phyloP scores from a whole-genome alignment of 2,888 invertebrate genomes.

The Bibio marci region DNA sequence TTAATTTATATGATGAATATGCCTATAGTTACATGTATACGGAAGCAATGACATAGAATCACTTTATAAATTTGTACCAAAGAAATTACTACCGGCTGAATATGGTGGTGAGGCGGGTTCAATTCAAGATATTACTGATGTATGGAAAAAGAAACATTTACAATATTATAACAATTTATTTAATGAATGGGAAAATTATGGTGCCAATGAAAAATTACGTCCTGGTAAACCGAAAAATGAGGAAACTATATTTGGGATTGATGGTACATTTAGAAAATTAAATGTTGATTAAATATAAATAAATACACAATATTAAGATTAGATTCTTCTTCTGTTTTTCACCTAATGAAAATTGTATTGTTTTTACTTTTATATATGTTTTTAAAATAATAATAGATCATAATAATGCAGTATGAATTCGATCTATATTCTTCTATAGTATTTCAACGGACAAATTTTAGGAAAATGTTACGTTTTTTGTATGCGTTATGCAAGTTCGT shows the following conservation, averaged over 20 bases:
- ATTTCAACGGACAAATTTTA: too few relatives aligned
- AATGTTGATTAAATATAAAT: too few relatives aligned
- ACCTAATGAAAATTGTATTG: too few relatives aligned
- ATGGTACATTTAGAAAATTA: slow-evolving; percentile 13
- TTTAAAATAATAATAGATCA: too few relatives aligned
- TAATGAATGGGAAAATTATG: slow-evolving; percentile 18
- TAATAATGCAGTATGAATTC: too few relatives aligned
- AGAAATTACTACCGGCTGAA: slow-evolving; percentile 39
- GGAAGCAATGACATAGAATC: slow-evolving; percentile 35
- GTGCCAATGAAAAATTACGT: slow-evolving; percentile 22
- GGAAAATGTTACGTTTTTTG: too few relatives aligned
- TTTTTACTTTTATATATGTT: too few relatives aligned
- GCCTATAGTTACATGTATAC: slow-evolving; percentile 35
- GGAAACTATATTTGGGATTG: slow-evolving; percentile 21
- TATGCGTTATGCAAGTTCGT: too few relatives aligned
- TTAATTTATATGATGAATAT: slow-evolving; percentile 2
- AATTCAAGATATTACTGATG: slow-evolving; percentile 19
- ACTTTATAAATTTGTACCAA: slow-evolving; percentile 37
- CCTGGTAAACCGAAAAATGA: slow-evolving; percentile 15
- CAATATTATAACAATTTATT: slow-evolving; percentile 22
- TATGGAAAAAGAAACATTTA: slow-evolving; percentile 23
- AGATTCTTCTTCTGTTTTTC: too few relatives aligned
- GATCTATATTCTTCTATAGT: too few relatives aligned
- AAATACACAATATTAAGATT: too few relatives aligned
- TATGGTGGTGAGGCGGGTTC: slow-evolving; percentile 44